phyloP scores from a whole-genome alignment of 2,113 vertebrate species.

The Crotalus viridis region DNA sequence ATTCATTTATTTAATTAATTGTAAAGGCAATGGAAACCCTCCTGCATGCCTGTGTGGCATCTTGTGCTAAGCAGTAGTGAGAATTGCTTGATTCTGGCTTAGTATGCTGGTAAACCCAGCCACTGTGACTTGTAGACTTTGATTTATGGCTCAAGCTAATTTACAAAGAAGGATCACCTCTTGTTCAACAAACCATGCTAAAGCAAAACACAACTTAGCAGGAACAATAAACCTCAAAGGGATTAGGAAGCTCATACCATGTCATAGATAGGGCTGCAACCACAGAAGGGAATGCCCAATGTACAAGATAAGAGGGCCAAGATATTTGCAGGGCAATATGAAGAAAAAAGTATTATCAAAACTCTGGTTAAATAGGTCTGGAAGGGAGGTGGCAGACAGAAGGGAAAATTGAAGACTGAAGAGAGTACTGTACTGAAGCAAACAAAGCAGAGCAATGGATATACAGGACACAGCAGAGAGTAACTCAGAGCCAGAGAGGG shows the following conservation, averaged over 20 bases:
- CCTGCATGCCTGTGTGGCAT: too few species aligned
- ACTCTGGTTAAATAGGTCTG: not conserved
- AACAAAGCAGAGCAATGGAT: not conserved
- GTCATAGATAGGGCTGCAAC: not conserved
- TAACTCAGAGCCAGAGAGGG: not conserved
- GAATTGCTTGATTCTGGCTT: too few species aligned
- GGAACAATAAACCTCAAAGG: not conserved
- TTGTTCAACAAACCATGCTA: not conserved
- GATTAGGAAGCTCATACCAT: not conserved
- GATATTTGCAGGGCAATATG: not conserved
- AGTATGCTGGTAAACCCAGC: too few species aligned
- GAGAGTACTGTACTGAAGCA: not conserved
- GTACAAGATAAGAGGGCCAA: not conserved
- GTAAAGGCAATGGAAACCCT: too few species aligned
- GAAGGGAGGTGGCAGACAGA: not conserved
- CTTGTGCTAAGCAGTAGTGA: too few species aligned
- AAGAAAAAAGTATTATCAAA: not conserved
- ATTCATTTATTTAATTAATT: too few species aligned
- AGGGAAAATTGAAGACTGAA: not conserved
- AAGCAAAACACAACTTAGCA: not conserved
- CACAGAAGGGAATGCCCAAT: not conserved
- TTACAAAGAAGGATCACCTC: not conserved
- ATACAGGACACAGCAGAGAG: not conserved
- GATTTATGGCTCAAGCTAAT: not conserved
- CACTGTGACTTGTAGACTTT: too few species aligned